Conservation (phyloP, 2,113 vertebrate genomes). For the Thryonomys swinderianus region DNA sequence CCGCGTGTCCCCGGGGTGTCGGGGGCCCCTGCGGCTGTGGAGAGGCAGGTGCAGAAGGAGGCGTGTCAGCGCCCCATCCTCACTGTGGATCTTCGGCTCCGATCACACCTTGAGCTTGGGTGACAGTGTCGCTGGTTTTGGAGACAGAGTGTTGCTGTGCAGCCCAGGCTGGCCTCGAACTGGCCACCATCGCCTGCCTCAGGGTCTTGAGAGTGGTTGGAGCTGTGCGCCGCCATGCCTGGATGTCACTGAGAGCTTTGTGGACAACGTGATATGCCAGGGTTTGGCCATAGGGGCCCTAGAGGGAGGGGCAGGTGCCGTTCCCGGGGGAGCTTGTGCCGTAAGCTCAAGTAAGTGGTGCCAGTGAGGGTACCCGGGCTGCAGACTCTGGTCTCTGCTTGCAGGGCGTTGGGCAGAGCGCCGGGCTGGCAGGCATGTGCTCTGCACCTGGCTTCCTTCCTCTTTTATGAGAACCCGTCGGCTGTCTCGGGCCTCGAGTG, state of each 20-base stretch:
- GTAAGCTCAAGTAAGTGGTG: neutral
- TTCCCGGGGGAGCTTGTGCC: neutral
- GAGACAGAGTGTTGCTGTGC: neutral
- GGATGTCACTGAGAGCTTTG: neutral
- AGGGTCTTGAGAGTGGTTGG: neutral
- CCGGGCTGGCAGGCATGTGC: neutral
- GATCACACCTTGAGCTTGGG: neutral
- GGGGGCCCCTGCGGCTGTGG: too few species aligned
- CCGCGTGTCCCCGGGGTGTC: too few species aligned
- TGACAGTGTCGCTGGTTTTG: neutral
- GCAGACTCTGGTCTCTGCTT: neutral
- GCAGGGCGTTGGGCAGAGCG: neutral
- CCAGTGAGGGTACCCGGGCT: neutral
- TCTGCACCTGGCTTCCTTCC: neutral
- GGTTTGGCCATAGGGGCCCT: neutral
- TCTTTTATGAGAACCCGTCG: neutral
- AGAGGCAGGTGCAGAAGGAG: too few species aligned
- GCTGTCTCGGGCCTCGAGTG: neutral
- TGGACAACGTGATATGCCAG: neutral
- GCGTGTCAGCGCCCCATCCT: neutral
- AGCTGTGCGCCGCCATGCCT: neutral
- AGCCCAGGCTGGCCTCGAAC: neutral
- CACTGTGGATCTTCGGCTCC: neutral
- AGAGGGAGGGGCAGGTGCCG: neutral
- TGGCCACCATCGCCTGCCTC: neutral